A percentile compares a stretch with the other conserved stretches of the same genome.
Conservation (phyloP, 2,797 vertebrate genomes). For the Melanotaenia pygmaea region DNA sequence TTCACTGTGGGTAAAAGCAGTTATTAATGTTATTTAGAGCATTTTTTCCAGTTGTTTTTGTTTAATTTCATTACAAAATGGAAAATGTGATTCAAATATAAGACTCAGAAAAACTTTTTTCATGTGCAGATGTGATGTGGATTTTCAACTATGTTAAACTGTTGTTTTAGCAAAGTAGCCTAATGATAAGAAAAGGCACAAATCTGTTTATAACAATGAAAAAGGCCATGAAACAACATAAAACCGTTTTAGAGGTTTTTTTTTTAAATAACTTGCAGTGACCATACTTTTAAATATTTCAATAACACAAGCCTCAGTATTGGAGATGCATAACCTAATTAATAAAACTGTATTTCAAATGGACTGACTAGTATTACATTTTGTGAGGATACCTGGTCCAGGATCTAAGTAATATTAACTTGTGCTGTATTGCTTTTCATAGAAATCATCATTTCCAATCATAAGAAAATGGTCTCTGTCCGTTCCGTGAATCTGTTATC, state of each 20-base stretch:
- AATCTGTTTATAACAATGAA: background rate
- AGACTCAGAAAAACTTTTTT: background rate
- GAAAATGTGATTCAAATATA: background rate
- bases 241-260: background rate
- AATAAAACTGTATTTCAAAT: background rate
- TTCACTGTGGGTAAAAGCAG: background rate
- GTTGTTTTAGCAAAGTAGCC: background rate
- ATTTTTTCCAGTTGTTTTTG: background rate
- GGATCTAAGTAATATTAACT: background rate
- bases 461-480: slow-evolving; percentile 21
- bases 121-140: background rate
- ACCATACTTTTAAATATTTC: background rate
- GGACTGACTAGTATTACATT: background rate
- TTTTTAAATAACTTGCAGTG: background rate
- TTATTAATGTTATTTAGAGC: background rate
- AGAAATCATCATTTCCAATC: slow-evolving; percentile 25
- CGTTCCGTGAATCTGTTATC: slow-evolving; percentile 42
- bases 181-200: background rate
- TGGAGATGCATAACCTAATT: background rate
- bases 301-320: background rate
- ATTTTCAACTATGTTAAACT: background rate
- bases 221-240: background rate
- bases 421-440: slow-evolving; percentile 6
- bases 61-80: background rate
- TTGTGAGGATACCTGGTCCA: background rate